A percentile compares a stretch with the other conserved stretches of the same genome.
Conservation (phyloP, 2,797 vertebrate genomes). For the Premnoplex brunnescens region DNA sequence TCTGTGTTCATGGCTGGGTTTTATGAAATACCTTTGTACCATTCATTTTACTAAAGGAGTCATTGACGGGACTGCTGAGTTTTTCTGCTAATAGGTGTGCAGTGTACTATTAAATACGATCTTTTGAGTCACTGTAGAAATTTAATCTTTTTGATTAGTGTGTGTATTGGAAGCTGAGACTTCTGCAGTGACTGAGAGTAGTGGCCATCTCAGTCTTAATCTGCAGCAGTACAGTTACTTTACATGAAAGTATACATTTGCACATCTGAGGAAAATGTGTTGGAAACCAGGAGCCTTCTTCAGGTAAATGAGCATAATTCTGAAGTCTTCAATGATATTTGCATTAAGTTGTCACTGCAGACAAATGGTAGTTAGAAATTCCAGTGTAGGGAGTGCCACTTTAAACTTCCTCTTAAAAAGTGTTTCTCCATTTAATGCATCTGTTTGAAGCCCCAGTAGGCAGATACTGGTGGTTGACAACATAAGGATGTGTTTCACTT, state of each 20-base stretch:
- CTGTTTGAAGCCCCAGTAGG: background rate
- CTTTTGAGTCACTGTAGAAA: background rate
- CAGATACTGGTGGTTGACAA: background rate
- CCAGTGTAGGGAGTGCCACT: background rate
- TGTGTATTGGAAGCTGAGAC: background rate
- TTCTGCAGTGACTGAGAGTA: background rate
- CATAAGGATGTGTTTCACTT: background rate
- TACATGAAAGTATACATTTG: background rate
- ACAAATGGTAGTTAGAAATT: background rate
- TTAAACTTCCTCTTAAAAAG: background rate
- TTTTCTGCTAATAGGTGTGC: background rate
- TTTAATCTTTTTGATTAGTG: background rate
- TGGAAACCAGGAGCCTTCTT: background rate
- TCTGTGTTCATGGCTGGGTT: background rate
- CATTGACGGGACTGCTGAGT: background rate
- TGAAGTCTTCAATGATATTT: background rate
- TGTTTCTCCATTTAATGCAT: background rate
- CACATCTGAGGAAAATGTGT: background rate
- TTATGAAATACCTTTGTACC: background rate
- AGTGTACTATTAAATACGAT: background rate
- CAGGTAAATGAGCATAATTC: background rate
- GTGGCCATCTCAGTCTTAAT: background rate
- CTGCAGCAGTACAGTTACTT: background rate
- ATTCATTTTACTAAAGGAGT: background rate
- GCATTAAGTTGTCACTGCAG: background rate